phyloP scores from a whole-genome alignment of 2,113 vertebrate genomes.

The Rhipidura dahli region DNA sequence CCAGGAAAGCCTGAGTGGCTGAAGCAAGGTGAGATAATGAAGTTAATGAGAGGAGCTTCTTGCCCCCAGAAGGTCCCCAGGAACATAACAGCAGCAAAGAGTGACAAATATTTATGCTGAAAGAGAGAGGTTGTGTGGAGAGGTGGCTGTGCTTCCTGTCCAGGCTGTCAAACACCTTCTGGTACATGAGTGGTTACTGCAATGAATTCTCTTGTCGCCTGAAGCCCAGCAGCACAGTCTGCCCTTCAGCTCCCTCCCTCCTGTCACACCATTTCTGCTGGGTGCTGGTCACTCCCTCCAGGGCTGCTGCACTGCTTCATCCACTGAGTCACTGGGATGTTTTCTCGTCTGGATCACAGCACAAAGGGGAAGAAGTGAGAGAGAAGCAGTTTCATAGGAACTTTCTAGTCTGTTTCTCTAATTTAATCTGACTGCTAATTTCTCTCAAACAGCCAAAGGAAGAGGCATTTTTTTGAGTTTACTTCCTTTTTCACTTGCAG shows the following conservation, averaged over 20 bases:
- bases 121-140: not conserved
- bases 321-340: not conserved
- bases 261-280: not conserved
- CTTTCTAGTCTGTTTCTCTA: not conserved
- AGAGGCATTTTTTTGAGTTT: not conserved
- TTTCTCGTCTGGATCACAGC: accelerated
- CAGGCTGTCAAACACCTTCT: not conserved
- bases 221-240: not conserved
- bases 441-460: not conserved
- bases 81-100: not conserved
- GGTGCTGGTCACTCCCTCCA: not conserved
- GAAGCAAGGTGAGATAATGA: not conserved
- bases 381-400: not conserved
- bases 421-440: not conserved
- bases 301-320: not conserved
- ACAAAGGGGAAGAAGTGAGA: not conserved
- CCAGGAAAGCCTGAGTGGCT: not conserved
- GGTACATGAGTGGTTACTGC: not conserved
- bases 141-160: not conserved
- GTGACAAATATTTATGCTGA: not conserved
- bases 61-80: not conserved
- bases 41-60: not conserved
- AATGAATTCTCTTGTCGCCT: not conserved
- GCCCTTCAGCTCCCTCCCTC: not conserved
- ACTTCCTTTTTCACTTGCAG: not conserved